Evolutionary conservation across 2,113 vertebrate species (phyloP), one percentile per base, ranked within the genome.

Genomic region (Crotalus tigris): DNA sequence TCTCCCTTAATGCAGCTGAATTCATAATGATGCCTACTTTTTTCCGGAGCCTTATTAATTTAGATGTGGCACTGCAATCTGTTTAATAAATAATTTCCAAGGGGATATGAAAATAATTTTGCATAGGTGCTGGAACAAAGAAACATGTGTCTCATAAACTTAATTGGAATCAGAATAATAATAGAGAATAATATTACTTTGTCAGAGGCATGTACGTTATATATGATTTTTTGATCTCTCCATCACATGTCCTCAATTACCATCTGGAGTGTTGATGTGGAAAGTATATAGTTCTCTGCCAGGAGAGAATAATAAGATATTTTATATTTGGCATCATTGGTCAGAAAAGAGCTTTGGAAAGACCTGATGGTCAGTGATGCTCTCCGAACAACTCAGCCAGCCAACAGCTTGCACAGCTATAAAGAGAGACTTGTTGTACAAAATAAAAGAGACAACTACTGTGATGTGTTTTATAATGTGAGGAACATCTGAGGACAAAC

Each of bases 161-260:
- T 90, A 53, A 39, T 85, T 53, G 87, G 57, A 90, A 86, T 64
- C 33, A 17, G 29, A 93, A 81, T 21, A n/a, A 54, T 39, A 81
- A 23, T 46, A 54, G 24, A 49, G 8, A 23, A 44, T 49, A 33
- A 87, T 15, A 88, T 51, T 33, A 61, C 55, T 92, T 33, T 12
- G 54, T 92, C 17, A 44, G 23, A 89, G 53, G 61, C 46, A 55
- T 13, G 33, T 92, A 55, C 12, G n/a, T 44, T 75, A 26, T 64
- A 55, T 92, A 24, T 75, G 33, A 49, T 53, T 90, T 90, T 85
- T 69, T 93, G 88, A 86, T 90, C 44, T 86, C 21, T 86, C 53
- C 39, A 85, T 9, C 55, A 86, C 21, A 86, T 85, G 49, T 53
- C 21, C n/a, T 90, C 44, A 61, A 12, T 93, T 53, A 51, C 90